Conservation (phyloP, 1,140 invertebrate genomes). For the Diachasmimorpha longicaudata region DNA sequence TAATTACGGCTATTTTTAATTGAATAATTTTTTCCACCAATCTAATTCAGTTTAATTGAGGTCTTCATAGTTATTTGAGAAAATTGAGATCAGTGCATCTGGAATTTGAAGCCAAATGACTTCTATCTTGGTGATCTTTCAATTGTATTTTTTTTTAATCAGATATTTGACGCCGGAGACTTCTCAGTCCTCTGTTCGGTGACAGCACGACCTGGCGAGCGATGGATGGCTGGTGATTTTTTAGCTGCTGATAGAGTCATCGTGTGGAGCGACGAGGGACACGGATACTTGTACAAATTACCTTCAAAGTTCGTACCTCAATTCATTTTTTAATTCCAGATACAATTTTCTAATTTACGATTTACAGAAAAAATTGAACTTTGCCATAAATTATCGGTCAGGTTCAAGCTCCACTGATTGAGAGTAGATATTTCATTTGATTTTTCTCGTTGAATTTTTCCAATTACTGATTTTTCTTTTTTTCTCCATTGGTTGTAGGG, state of each 20-base stretch:
- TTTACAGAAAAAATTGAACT: neutral
- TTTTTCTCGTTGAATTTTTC: neutral
- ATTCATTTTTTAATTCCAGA: conserved; percentile 3
- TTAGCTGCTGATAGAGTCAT: conserved; percentile 87
- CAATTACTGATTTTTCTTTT: conserved; percentile 36
- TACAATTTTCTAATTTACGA: neutral
- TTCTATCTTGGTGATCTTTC: no score
- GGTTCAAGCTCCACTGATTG: neutral
- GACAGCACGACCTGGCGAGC: conserved; percentile 79
- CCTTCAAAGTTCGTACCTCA: conserved; percentile 85
- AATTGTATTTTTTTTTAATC: conserved; percentile 20
- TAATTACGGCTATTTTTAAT: neutral
- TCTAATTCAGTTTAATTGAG: neutral
- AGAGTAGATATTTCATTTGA: neutral
- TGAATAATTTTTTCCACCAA: neutral
- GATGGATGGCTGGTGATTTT: conserved; percentile 96
- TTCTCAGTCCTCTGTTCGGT: conserved; percentile 93
- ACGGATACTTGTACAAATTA: conserved; percentile 92
- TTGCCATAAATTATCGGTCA: neutral
- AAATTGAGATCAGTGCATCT: no score
- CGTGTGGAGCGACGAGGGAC: conserved; percentile 92
- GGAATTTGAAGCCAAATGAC: no score
- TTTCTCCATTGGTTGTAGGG: conserved; percentile 51
- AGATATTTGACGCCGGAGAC: conserved; percentile 91
- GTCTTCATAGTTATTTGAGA: no score